Base-by-base conservation (phyloP, 2,797 vertebrate species). In the Phataginus tricuspis region DNA sequence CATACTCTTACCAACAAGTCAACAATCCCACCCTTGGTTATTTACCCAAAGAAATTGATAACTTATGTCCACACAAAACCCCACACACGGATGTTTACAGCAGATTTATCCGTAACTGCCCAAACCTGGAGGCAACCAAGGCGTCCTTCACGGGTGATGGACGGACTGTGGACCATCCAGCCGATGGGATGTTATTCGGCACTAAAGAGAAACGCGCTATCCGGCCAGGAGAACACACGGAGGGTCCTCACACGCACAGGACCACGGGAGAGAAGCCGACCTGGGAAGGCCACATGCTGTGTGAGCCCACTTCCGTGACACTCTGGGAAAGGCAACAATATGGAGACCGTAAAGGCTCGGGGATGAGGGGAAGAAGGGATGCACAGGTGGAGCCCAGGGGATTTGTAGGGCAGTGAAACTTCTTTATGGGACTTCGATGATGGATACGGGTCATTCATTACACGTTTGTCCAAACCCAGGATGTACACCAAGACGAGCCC, bases 341-440 rank as follows among this genome's bases (percentile, higher is more conserved):
- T n/a, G 37, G 13, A 4, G 53, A 19, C 27, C 1, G 87, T 1
- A 5, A 49, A 37, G 25, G 37, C 8, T 2, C 27, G 25, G 34
- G n/a, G 37, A 4, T 2, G 25, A 49, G n/a, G 5, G 39, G 18
- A 51, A 18, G 19, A 21, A 19, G 16, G 27, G 37, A 0, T 0
- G 19, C 7, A 13, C 61, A 14, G 63, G 14, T 1, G 29, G 45
- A 15, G 13, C 15, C 2, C 61, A 5, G 21, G 45, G 63, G 69
- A 4, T 18, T 5, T 8, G 4, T 4, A 29, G 49, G 14, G 34
- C 34, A 27, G 19, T 2, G 34, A 2, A 37, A 37, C 29, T 11
- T 51, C 74, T 21, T 11, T 4, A 7, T 45, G 68, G 31, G 0
- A 9, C 14, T 1, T 0, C n/a, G 7, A 0, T 0, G 16, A 53